These are phyloP conservation scores for Phoxinus phoxinus DNA, from an alignment of 2,113 vertebrate species.

Conservation along the genomic window DNA sequence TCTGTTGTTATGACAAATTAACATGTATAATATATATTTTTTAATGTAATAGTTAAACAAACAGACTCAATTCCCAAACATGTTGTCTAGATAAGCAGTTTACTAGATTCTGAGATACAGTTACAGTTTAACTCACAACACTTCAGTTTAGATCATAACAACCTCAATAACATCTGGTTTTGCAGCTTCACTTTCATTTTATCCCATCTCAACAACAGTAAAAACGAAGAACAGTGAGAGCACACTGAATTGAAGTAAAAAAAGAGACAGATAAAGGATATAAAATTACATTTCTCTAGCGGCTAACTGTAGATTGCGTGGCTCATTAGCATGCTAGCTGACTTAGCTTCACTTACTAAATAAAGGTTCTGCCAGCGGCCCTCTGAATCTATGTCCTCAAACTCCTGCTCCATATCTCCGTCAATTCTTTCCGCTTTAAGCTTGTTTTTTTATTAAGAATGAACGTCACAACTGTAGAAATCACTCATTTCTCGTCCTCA, in stretches of 20 bases:
- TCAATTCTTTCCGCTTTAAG: conserved; percentile 9
- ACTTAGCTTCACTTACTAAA: conserved; percentile 80
- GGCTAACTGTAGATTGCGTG: not conserved
- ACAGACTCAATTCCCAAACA: not conserved
- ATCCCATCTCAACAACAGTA: not conserved
- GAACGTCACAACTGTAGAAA: not conserved
- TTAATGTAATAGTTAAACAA: not conserved
- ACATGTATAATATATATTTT: not conserved
- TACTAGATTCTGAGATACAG: not conserved
- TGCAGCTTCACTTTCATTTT: conserved; percentile 10
- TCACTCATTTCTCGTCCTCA: conserved; percentile 12
- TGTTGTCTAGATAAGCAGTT: not conserved
- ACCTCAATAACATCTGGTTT: not conserved
- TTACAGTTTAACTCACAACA: conserved; percentile 6
- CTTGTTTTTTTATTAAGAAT: not conserved
- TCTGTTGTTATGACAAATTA: not conserved
- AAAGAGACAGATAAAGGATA: not conserved
- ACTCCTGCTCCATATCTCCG: conserved; percentile 81
- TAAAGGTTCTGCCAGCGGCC: conserved; percentile 90
- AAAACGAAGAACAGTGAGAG: not conserved
- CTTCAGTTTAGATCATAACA: not conserved
- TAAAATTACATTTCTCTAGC: not conserved
- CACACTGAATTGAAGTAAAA: not conserved
- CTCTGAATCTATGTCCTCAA: conserved; percentile 83
- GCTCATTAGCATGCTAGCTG: conserved; percentile 41